Percentiles rank a stretch among this genome's conserved stretches.
phyloP scores from a whole-genome alignment of 2,797 vertebrate species.

The Yasuhikotakia modesta region DNA sequence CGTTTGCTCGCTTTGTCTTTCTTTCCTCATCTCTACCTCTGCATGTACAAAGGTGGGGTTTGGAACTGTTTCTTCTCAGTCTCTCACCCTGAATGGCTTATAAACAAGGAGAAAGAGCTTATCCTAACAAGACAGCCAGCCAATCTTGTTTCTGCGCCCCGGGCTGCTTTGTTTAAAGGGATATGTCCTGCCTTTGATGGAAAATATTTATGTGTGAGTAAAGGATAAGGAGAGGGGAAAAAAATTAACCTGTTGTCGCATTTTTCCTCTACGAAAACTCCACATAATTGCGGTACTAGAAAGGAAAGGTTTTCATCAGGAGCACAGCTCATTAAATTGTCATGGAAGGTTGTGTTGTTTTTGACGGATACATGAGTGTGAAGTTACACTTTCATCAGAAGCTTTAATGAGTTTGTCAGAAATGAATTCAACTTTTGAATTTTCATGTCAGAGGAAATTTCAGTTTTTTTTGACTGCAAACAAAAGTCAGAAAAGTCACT shows the following conservation, averaged over 20 bases:
- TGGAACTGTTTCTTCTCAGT: conserved; percentile 51
- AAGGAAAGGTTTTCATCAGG: conserved; percentile 56
- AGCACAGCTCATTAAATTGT: conserved; percentile 56
- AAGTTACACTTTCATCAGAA: conserved; percentile 24
- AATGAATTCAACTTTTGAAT: conserved; percentile 24
- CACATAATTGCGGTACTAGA: conserved; percentile 53
- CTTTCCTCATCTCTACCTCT: no score
- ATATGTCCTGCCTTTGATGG: conserved; percentile 55
- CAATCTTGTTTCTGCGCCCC: conserved; percentile 51
- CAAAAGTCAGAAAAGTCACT: not conserved
- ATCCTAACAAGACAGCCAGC: conserved; percentile 55
- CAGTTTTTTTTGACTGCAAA: not conserved
- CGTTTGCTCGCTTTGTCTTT: conserved; percentile 9
- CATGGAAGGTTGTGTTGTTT: conserved; percentile 47
- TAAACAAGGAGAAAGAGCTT: conserved; percentile 53
- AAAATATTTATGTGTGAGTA: conserved; percentile 53
- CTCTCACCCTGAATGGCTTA: conserved; percentile 46
- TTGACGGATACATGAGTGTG: conserved; percentile 32
- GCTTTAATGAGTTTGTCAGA: not conserved
- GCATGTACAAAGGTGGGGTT: no score
- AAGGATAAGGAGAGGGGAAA: conserved; percentile 49
- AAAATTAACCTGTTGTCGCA: no score
- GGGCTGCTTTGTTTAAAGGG: conserved; percentile 52
- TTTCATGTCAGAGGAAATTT: not conserved
- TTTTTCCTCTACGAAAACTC: conserved; percentile 52